These are phyloP conservation scores for Anastrepha obliqua DNA, from an alignment of 1,140 invertebrate genomes.

Conservation along the genomic window DNA sequence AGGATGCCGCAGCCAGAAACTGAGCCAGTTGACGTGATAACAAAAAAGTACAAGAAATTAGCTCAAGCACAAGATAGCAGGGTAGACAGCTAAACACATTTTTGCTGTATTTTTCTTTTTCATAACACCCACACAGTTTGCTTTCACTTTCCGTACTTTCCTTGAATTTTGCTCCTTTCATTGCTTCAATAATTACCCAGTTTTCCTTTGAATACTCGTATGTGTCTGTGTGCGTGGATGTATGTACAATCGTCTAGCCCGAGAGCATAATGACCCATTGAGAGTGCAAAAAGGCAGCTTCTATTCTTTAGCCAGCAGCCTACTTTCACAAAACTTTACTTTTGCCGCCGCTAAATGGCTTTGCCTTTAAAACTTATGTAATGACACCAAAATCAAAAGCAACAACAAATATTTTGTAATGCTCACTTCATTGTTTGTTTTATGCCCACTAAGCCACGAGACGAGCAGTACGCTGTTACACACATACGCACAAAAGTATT, in stretches of 20 bases:
- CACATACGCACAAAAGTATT: background rate
- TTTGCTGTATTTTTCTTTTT: too few relatives aligned
- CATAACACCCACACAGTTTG: too few relatives aligned
- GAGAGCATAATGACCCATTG: background rate
- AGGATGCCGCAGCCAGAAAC: background rate
- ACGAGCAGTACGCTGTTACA: background rate
- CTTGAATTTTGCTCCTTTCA: background rate
- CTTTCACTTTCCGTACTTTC: background rate
- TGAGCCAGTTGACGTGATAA: background rate
- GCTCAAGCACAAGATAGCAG: background rate
- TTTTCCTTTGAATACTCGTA: background rate
- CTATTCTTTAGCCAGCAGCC: background rate
- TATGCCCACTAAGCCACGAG: background rate
- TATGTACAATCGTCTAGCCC: background rate
- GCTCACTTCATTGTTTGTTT: background rate
- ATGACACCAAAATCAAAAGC: conserved; percentile 2
- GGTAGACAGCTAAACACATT: background rate
- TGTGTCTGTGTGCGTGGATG: background rate
- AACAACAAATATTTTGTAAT: background rate
- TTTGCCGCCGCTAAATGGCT: background rate
- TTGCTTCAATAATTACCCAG: background rate
- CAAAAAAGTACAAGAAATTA: background rate
- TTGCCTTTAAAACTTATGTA: background rate
- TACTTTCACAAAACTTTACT: background rate
- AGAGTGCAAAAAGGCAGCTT: background rate